phyloP scores from a whole-genome alignment of 2,797 vertebrate species.

The Intellagama lesueurii region DNA sequence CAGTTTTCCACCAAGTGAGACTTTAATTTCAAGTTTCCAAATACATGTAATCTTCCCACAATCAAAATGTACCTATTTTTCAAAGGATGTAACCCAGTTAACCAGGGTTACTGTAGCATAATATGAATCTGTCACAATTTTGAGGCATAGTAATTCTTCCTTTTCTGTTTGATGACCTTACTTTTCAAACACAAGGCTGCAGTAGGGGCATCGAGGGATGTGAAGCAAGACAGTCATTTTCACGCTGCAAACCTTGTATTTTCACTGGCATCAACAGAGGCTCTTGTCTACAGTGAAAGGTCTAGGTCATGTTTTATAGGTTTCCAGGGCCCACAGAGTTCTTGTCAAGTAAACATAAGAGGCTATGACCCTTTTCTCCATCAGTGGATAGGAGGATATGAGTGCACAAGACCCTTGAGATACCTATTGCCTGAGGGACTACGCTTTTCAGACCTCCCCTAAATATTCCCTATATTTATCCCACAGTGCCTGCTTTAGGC shows the following conservation, averaged over 20 bases:
- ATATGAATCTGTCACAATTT: constrained; percentile 78
- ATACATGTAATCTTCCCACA: neutral
- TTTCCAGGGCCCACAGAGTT: constrained; percentile 45
- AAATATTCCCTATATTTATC: constrained; percentile 5
- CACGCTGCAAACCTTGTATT: neutral
- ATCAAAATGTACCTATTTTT: neutral
- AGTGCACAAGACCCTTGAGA: constrained; percentile 23
- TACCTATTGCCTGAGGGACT: neutral
- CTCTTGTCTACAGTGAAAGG: constrained; percentile 49
- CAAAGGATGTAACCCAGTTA: constrained; percentile 76
- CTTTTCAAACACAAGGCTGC: constrained; percentile 59
- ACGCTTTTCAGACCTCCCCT: neutral
- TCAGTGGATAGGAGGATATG: constrained; percentile 26
- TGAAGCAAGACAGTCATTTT: constrained; percentile 45
- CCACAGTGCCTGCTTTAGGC: neutral
- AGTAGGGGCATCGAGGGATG: constrained; percentile 56
- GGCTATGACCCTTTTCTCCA: constrained; percentile 38
- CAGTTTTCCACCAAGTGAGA: neutral
- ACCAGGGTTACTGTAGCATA: constrained; percentile 79
- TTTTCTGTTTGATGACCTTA: constrained; percentile 1
- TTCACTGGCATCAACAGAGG: constrained; percentile 21
- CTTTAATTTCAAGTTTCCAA: neutral
- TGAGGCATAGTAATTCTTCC: constrained; percentile 53
- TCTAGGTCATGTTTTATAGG: constrained; percentile 63
- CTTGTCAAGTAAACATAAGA: constrained; percentile 39